Conservation (phyloP, 2,888 invertebrate species). For the Mythimna vitellina region DNA sequence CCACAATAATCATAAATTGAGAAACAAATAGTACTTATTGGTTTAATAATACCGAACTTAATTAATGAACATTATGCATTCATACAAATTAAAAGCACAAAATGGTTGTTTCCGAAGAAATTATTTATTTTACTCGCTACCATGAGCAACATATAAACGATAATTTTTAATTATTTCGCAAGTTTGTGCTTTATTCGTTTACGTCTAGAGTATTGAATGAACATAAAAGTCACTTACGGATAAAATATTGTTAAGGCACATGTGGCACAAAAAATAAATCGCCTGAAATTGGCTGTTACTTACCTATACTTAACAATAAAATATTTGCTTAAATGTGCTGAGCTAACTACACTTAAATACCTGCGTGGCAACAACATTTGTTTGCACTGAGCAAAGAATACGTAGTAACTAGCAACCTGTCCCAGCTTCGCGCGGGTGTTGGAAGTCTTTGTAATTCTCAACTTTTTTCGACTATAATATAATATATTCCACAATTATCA, state of each 20-base stretch:
- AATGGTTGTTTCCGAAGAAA: constrained; percentile 11
- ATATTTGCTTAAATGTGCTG: neutral
- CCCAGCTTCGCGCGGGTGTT: no score
- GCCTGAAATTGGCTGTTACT: neutral
- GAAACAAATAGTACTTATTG: neutral
- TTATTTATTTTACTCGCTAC: constrained; percentile 23
- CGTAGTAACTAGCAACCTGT: no score
- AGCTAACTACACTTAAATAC: neutral
- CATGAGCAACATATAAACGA: constrained; percentile 1
- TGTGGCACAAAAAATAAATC: constrained; percentile 32
- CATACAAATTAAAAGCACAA: constrained; percentile 6
- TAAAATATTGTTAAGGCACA: constrained; percentile 42
- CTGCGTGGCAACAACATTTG: neutral
- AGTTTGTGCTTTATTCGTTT: constrained; percentile 49
- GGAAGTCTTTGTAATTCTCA: no score
- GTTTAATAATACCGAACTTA: neutral
- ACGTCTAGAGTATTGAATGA: constrained; percentile 50
- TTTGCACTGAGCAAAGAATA: no score
- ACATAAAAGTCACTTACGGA: constrained; percentile 54
- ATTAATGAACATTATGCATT: constrained; percentile 2
- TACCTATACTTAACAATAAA: constrained; percentile 10
- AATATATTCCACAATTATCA: no score
- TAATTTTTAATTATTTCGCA: constrained; percentile 50
- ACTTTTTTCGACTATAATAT: no score
- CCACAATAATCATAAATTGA: neutral